Evolutionary conservation across 2,113 vertebrate species (phyloP), one percentile per base, ranked within the genome.

Genomic region (Pangasianodon hypophthalmus): DNA sequence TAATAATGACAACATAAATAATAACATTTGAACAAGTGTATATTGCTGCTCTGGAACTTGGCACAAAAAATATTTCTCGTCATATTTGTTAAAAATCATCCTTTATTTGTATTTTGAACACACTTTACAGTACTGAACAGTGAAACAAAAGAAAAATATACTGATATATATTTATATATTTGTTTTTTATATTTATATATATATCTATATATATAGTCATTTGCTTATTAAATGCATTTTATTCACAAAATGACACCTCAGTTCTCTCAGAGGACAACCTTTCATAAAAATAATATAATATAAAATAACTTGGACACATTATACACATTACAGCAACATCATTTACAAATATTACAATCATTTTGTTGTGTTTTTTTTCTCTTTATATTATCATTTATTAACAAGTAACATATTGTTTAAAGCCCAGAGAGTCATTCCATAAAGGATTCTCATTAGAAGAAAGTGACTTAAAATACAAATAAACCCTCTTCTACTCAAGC

Each of bases 291-390:
- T 96, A 96, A 96, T 96, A 96, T 96, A 96, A 96, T 96, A 96
- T 95, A 96, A 96, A 96, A 96, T 96, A 96, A 96, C 95, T 94
- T 93, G 93, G 94, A 96, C 95, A 96, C 96, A 96, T 96, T 96
- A 95, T 95, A 96, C 95, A 96, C 95, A 94, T 95, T 96, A 96
- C 96, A 96, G 94, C 95, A 95, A 96, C 94, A 94, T 96, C 91
- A 96, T 96, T 95, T 96, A 96, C 96, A 96, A 96, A 96, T 96
- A 96, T 96, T 96, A 96, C 96, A 96, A 96, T 96, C 95, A 96
- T 95, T 95, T 96, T 93, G 91, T 93, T 94, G 92, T 94, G 86
- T 93, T 91, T 93, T 91, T 93, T 91, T 93, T 92, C 87, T 91
- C 92, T 92, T 94, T 92, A 90, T 94, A 95, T 94, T 92, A 94